Evolutionary conservation across 2,797 vertebrate genomes (phyloP), one percentile per base, ranked within the genome.

Genomic region (Chelon labrosus): DNA sequence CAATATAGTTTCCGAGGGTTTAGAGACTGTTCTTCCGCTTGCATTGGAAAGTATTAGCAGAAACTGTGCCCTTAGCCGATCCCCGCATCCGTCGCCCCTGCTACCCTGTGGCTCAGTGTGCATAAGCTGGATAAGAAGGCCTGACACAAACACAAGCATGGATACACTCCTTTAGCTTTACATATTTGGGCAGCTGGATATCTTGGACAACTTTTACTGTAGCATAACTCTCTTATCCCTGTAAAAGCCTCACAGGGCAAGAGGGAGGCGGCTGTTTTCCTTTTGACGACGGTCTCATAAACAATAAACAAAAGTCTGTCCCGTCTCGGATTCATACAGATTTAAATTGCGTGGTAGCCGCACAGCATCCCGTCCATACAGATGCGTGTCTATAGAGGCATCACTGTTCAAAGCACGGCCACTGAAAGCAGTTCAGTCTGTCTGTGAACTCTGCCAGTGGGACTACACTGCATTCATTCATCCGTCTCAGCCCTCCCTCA

Each of bases 381-480:
- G 77, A 86, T 85, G 82, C 63, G 60, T 41, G 71, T 75, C 59
- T 61, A 42, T 57, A 77, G 84, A 85, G 79, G 67, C 70, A 78
- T 88, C 86, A n/a, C 79, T 88, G 88, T 88, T 87, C 80, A 85
- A 47, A 73, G 87, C 83, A 82, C 64, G 47, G 76, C 75, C 75
- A 65, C 83, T 63, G 86, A 86, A 86, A 81, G 84, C 74, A 70
- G 75, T 82, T 84, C 72, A 85, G 77, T 86, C 69, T 38, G 55
- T 79, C 84, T 85, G 85, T 84, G 60, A 64, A 77, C 31, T 37
- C 82, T 73, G 82, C 86, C 86, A 80, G 62, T 81, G 86, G 76
- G 59, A 80, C 82, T 53, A 88, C 85, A 91, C 88, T 88, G 85
- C 78, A 80, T 71, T 78, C 82, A 92, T 91, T 93, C 90, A 91